phyloP scores from a whole-genome alignment of 92 coral and sea anemone genomes.

The Plumapathes pennacea region DNA sequence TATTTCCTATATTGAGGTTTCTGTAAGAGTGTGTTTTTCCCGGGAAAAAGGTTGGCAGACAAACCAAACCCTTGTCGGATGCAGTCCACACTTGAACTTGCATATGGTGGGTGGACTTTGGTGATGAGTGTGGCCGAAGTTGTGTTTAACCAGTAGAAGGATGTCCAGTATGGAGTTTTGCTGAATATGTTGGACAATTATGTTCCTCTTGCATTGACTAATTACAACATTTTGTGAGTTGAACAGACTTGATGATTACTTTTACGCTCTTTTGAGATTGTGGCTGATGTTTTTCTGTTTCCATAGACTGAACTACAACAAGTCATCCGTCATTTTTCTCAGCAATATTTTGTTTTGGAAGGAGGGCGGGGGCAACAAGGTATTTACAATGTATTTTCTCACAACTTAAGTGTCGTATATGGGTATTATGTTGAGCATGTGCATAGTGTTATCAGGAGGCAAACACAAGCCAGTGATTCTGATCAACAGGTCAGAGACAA shows the following conservation, averaged over 20 bases:
- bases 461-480: conserved; percentile 21
- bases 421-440: conserved; percentile 28
- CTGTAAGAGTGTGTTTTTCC: conserved; percentile 24
- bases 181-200: conserved; percentile 23
- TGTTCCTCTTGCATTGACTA: conserved; percentile 17
- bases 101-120: conserved; percentile 42
- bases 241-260: conserved; percentile 20
- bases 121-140: conserved; percentile 1
- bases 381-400: conserved; percentile 10
- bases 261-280: conserved; percentile 25
- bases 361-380: conserved; percentile 2
- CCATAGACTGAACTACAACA: conserved; percentile 27
- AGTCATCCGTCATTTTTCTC: conserved; percentile 15
- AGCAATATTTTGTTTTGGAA: conserved; percentile 17
- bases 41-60: conserved; percentile 40
- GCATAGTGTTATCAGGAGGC: conserved; percentile 21
- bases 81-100: conserved; percentile 38
- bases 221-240: conserved; percentile 23
- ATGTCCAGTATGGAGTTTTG: conserved; percentile 28
- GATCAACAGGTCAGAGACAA: conserved; percentile 24
- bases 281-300: conserved; percentile 37
- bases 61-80: conserved; percentile 51
- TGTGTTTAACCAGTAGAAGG: conserved; percentile 14
- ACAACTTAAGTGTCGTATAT: conserved; percentile 5
- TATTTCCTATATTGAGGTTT: conserved; percentile 16